These are phyloP conservation scores for Cheirogaleus medius DNA, from an alignment of 2,113 vertebrate species.

Conservation along the genomic window DNA sequence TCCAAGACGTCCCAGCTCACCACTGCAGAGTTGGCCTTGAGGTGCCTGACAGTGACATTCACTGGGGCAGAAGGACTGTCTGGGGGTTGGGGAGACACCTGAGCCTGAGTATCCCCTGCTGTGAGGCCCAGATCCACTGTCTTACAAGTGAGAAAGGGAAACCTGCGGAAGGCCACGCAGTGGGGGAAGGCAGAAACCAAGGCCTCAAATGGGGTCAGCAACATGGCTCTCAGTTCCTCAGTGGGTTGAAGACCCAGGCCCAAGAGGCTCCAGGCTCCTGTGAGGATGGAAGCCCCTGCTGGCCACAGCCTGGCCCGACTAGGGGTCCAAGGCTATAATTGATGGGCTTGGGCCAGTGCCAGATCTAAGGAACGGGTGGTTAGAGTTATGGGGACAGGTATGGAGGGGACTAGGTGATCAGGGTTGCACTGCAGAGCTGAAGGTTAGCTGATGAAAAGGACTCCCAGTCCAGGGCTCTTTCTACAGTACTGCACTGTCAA, in stretches of 20 bases:
- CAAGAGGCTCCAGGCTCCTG: background rate
- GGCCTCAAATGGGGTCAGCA: background rate
- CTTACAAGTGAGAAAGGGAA: background rate
- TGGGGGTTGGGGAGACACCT: conserved; percentile 79
- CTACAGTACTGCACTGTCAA: background rate
- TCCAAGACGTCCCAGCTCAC: conserved; percentile 97
- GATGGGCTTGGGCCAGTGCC: background rate
- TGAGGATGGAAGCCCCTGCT: background rate
- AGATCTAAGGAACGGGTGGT: background rate
- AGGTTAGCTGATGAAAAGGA: background rate
- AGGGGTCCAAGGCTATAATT: background rate
- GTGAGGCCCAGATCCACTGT: background rate
- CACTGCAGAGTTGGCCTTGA: conserved; percentile 95
- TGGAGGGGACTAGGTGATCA: background rate
- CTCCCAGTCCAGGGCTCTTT: background rate
- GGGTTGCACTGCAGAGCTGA: background rate
- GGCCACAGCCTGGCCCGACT: background rate
- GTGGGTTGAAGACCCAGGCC: background rate
- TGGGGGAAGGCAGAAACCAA: background rate
- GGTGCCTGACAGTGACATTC: conserved; percentile 95
- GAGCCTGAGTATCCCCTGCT: conserved; percentile 10
- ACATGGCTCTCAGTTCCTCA: background rate
- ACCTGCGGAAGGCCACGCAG: background rate
- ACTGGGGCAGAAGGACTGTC: conserved; percentile 95
- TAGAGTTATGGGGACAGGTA: background rate